A percentile compares a stretch with the other conserved stretches of the same genome.
These are phyloP conservation scores for Actinostola sp. DNA, from an alignment of 92 coral and sea anemone genomes.

Conservation along the genomic window DNA sequence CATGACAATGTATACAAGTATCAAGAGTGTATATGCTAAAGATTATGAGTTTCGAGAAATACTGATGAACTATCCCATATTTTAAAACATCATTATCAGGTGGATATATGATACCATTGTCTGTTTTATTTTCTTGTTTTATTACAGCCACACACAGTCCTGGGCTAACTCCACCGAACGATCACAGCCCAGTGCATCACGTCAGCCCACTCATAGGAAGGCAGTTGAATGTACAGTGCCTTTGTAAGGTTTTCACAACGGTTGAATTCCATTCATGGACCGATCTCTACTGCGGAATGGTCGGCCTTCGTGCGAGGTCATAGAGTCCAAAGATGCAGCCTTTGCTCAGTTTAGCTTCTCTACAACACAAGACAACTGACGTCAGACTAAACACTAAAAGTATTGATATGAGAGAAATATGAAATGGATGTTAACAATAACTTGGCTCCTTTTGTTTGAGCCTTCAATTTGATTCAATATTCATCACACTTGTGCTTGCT, in stretches of 20 bases:
- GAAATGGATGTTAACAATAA: background rate
- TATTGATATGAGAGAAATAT: too few species aligned
- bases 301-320: conserved; percentile 11
- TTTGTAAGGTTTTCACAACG: conserved; percentile 22
- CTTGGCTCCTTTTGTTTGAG: background rate
- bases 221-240: conserved; percentile 23
- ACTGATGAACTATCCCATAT: too few species aligned
- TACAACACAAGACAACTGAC: conserved; percentile 9
- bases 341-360: conserved; percentile 17
- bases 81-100: too few species aligned
- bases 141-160: background rate
- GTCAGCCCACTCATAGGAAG: conserved; percentile 14
- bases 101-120: too few species aligned
- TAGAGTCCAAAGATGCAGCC: conserved; percentile 29
- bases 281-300: too few species aligned
- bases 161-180: background rate
- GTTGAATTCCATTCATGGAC: background rate
- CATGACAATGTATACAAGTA: too few species aligned
- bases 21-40: too few species aligned
- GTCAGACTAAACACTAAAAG: background rate
- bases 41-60: too few species aligned
- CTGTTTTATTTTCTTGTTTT: too few species aligned
- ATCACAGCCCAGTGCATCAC: conserved; percentile 14
- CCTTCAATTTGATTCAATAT: background rate
- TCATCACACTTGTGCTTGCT: too few species aligned